phyloP scores from a whole-genome alignment of 2,888 invertebrate genomes.

The Agonopterix subpropinquella region DNA sequence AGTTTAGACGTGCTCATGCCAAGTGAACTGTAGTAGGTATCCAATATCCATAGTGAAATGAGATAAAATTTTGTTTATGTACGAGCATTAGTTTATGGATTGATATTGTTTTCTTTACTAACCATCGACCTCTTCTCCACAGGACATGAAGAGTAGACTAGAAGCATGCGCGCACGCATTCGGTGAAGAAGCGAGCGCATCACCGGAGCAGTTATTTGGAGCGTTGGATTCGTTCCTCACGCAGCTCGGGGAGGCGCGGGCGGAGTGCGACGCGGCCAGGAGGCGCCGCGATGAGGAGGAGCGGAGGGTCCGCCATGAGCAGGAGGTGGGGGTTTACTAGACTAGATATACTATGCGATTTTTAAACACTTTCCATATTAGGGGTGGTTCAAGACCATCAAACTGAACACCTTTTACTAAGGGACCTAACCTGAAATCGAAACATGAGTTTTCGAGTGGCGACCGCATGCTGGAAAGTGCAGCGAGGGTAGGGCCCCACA shows the following conservation, averaged over 20 bases:
- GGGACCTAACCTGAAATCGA: too few relatives aligned
- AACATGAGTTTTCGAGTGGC: too few relatives aligned
- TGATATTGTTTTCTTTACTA: background rate
- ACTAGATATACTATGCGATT: background rate
- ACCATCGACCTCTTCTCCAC: background rate
- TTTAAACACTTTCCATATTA: background rate
- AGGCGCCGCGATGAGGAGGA: conserved; percentile 92
- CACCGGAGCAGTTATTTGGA: conserved; percentile 96
- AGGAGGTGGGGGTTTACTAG: conserved; percentile 62
- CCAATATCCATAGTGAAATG: too few relatives aligned
- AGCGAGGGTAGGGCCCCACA: too few relatives aligned
- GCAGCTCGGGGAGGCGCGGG: conserved; percentile 87
- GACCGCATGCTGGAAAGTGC: too few relatives aligned
- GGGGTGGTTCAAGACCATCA: too few relatives aligned
- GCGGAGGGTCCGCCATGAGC: conserved; percentile 90
- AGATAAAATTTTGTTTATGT: too few relatives aligned
- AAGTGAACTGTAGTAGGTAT: too few relatives aligned
- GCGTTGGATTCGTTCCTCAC: conserved; percentile 92
- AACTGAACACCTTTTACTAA: too few relatives aligned
- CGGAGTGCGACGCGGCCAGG: conserved; percentile 91
- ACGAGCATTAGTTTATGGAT: too few relatives aligned
- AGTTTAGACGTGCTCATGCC: too few relatives aligned
- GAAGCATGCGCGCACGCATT: conserved; percentile 92
- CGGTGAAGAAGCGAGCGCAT: conserved; percentile 91
- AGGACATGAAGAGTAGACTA: conserved; percentile 95